Conservation (phyloP, 30 jellyfish, hydroid and myxozoan genomes). For the Turritopsis rubra region DNA sequence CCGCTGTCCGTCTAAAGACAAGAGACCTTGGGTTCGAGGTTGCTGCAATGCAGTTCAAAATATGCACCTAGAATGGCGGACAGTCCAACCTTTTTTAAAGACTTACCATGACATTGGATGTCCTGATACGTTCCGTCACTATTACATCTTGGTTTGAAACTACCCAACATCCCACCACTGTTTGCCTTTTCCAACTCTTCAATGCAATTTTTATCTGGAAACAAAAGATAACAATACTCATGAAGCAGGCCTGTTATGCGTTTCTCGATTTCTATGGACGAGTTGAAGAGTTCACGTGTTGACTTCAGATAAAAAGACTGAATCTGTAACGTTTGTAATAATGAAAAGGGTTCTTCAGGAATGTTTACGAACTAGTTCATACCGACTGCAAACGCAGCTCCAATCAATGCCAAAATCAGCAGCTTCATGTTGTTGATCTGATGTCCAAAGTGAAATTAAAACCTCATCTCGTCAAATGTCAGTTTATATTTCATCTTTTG, state of each 20-base stretch:
- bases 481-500: not conserved
- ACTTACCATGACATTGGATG: conserved; percentile 11
- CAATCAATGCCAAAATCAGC: not conserved
- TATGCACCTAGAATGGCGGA: too few species aligned
- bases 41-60: too few species aligned
- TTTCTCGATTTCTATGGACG: too few species aligned
- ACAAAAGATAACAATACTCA: not conserved
- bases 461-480: not conserved
- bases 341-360: not conserved
- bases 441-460: not conserved
- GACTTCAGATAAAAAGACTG: too few species aligned
- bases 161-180: not conserved
- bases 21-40: too few species aligned
- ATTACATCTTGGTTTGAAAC: not conserved
- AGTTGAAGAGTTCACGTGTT: too few species aligned
- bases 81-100: too few species aligned
- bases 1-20: too few species aligned
- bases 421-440: not conserved
- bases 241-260: not conserved
- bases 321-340: not conserved
- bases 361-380: not conserved
- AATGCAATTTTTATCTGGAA: not conserved
- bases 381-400: not conserved
- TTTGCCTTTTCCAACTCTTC: conserved; percentile 8
- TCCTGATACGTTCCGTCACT: not conserved